A percentile compares a stretch with the other conserved stretches of the same genome.
These are phyloP conservation scores for Diabrotica balteata DNA, from an alignment of 2,888 invertebrate genomes.

Conservation along the genomic window DNA sequence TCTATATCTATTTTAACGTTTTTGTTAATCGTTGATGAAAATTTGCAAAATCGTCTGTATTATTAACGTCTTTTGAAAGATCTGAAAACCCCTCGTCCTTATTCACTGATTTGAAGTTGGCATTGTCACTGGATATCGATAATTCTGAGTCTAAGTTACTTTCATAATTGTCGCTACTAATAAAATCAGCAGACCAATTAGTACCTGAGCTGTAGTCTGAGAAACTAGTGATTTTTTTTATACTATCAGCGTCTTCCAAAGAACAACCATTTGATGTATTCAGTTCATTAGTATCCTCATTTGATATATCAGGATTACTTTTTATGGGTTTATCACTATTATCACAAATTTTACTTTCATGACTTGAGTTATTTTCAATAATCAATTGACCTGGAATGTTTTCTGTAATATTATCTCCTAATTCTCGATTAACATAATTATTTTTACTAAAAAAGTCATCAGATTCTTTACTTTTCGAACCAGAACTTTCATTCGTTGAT, in stretches of 20 bases:
- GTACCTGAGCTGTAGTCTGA: neutral
- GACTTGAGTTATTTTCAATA: conserved; percentile 12
- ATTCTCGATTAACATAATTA: conserved; percentile 18
- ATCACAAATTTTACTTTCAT: conserved; percentile 16
- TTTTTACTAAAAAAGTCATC: conserved; percentile 13
- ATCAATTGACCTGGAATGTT: conserved; percentile 28
- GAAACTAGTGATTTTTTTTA: neutral
- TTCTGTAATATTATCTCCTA: conserved; percentile 4
- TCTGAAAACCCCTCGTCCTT: neutral
- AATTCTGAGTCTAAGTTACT: conserved; percentile 3
- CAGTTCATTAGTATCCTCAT: neutral
- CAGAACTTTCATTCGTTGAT: conserved; percentile 7
- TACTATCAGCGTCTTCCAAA: neutral
- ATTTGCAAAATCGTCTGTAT: no score
- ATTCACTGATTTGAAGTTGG: neutral
- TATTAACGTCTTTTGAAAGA: no score
- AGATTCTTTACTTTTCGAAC: conserved; percentile 1
- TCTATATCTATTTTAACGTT: no score
- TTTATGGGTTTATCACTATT: conserved; percentile 19
- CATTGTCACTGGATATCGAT: neutral
- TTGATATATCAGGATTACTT: neutral
- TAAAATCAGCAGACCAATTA: conserved; percentile 7
- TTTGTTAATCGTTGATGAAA: no score
- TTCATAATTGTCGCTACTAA: neutral
- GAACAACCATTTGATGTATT: conserved; percentile 4